Base-by-base conservation (phyloP, 2,797 vertebrate species). In the Pogonophryne albipinna region DNA sequence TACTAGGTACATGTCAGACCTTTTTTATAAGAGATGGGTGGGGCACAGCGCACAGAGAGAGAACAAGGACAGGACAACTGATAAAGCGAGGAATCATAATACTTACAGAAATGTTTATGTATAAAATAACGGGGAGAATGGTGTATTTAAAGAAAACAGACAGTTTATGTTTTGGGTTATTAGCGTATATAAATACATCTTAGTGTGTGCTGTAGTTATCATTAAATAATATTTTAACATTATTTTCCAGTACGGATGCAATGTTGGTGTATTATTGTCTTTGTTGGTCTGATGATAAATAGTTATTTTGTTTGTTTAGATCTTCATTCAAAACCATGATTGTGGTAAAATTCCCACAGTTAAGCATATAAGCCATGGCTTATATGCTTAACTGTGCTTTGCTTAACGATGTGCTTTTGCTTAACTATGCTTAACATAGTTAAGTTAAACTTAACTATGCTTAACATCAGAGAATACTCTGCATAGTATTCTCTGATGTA, bases 1-100 rank as follows among this genome's bases (percentile, higher is more conserved):
- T 90, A 89, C 72, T 16, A 68, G 77, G 74, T 83, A 66, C 74
- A 78, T 85, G 71, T 74, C 77, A 88, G 62, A 64, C 69, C 71
- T 83, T 91, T 27, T 38, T 89, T 78, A 70, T 50, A 58, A 56
- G n/a, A 67, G 83, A 76, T 66, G 69, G 70, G 84, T 73, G 70
- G 56, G 52, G 16, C 31, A 62, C 17, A 47, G 13, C 70, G 71
- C 41, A 64, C 31, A 47, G 38, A 74, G 38, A 60, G 19, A 45
- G 50, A 57, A 52, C 14, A 68, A 58, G 19, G 44, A 53, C 13
- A 74, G 50, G 74, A 38, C 49, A 56, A 31, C n/a, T 74, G 56
- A 59, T 49, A 55, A 56, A 69, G 16, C 46, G 19, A 31, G 11
- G 57, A 20, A 72, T 62, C 9, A 41, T 72, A 60, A 53, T n/a